A percentile compares a stretch with the other conserved stretches of the same genome.
Evolutionary conservation across 2,113 vertebrate genomes (phyloP).

Genomic region (Lepisosteus osseus): DNA sequence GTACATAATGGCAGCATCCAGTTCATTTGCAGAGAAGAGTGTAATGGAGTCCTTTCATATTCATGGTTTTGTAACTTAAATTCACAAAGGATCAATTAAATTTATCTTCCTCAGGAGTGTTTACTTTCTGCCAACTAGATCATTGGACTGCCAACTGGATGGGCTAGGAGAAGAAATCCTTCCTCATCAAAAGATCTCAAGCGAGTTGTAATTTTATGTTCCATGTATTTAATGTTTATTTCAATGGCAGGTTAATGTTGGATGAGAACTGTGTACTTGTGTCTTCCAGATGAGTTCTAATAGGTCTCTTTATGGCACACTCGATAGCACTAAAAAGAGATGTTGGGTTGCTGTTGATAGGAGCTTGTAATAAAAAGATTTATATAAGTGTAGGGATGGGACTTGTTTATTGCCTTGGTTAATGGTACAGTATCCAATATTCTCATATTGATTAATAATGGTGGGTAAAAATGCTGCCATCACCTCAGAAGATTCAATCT

Average conservation of each 20-base stretch:
- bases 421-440: no score
- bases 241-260: background rate
- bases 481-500: no score
- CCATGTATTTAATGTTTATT: slow-evolving; percentile 18
- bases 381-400: background rate
- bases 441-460: no score
- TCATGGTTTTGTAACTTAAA: no score
- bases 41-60: no score
- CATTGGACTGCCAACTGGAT: background rate
- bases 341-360: slow-evolving; percentile 6
- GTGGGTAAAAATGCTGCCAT: no score
- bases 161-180: background rate
- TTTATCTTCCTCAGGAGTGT: no score
- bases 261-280: background rate
- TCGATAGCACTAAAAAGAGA: slow-evolving; percentile 9
- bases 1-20: no score
- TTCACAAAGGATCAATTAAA: no score
- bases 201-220: slow-evolving; percentile 6
- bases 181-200: background rate
- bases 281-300: background rate
- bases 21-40: no score
- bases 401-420: background rate
- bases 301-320: slow-evolving; percentile 19
- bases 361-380: slow-evolving; percentile 2
- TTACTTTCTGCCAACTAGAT: background rate